phyloP scores from a whole-genome alignment of 2,888 invertebrate species.

The Drosophila histrio region DNA sequence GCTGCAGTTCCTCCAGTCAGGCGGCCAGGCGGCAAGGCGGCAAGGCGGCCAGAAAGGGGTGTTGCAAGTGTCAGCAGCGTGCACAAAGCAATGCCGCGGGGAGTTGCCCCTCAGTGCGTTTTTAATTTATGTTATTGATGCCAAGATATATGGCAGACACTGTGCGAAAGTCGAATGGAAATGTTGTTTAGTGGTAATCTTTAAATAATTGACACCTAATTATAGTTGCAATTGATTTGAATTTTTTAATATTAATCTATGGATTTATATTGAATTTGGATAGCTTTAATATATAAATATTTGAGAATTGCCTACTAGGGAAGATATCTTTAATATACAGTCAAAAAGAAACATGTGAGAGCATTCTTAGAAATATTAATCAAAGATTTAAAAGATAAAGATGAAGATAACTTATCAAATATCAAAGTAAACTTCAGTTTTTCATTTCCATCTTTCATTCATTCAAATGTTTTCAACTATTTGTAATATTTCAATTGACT shows the following conservation, averaged over 20 bases:
- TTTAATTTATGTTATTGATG: constrained; percentile 78
- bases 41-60: not conserved
- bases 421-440: too few relatives aligned
- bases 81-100: constrained; percentile 74
- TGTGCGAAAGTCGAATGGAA: constrained; percentile 41
- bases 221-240: too few relatives aligned
- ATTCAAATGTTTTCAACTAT: too few relatives aligned
- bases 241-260: too few relatives aligned
- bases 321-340: too few relatives aligned
- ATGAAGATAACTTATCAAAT: not conserved
- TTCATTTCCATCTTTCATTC: too few relatives aligned
- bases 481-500: too few relatives aligned
- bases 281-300: too few relatives aligned
- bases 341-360: not conserved
- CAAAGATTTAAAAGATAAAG: too few relatives aligned
- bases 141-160: constrained; percentile 55
- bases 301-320: too few relatives aligned
- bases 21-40: too few relatives aligned
- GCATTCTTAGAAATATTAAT: not conserved
- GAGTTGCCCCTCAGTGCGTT: constrained; percentile 51
- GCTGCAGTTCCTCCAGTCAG: constrained; percentile 45
- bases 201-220: not conserved
- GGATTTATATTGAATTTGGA: too few relatives aligned
- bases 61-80: constrained; percentile 65
- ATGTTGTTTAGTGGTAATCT: not conserved